Conservation (phyloP, 2,888 invertebrate genomes). For the Caenorhabditis sinica region DNA sequence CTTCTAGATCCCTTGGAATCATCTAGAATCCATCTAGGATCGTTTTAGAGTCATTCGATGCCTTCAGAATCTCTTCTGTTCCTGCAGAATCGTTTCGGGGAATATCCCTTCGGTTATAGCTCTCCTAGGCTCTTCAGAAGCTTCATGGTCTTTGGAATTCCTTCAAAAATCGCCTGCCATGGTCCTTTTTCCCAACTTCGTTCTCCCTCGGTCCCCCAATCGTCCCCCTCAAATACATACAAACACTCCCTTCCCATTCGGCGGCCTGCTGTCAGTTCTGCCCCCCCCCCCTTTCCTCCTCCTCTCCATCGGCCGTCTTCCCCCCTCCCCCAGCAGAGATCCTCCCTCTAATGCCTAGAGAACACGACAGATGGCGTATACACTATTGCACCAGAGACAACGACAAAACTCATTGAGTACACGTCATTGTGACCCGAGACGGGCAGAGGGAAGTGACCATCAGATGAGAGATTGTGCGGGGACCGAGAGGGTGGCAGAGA, state of each 20-base stretch:
- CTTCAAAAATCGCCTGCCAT: not conserved
- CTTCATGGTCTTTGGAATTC: too few species aligned
- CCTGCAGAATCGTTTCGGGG: too few species aligned
- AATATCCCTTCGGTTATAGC: too few species aligned
- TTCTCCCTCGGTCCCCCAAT: not conserved
- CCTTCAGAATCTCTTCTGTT: too few species aligned
- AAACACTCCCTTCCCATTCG: not conserved
- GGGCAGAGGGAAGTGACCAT: constrained; percentile 44
- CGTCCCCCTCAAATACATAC: constrained; percentile 19
- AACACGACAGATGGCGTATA: constrained; percentile 20
- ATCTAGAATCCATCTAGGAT: not conserved
- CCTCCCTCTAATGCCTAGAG: constrained; percentile 35
- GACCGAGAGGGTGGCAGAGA: not conserved
- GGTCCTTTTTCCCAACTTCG: constrained; percentile 10
- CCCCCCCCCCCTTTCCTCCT: constrained; percentile 7
- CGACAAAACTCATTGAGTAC: too few species aligned
- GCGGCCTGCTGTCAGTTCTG: constrained; percentile 44
- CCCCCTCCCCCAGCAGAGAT: constrained; percentile 17
- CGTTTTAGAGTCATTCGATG: too few species aligned
- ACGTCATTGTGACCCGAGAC: constrained; percentile 51
- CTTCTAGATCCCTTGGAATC: not conserved
- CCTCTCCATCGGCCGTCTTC: not conserved
- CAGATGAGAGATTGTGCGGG: not conserved
- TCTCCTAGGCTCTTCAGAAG: too few species aligned
- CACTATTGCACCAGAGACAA: constrained; percentile 34